These are phyloP conservation scores for Petrocephalus microphthalmus DNA, from an alignment of 2,113 vertebrate species.

Conservation along the genomic window DNA sequence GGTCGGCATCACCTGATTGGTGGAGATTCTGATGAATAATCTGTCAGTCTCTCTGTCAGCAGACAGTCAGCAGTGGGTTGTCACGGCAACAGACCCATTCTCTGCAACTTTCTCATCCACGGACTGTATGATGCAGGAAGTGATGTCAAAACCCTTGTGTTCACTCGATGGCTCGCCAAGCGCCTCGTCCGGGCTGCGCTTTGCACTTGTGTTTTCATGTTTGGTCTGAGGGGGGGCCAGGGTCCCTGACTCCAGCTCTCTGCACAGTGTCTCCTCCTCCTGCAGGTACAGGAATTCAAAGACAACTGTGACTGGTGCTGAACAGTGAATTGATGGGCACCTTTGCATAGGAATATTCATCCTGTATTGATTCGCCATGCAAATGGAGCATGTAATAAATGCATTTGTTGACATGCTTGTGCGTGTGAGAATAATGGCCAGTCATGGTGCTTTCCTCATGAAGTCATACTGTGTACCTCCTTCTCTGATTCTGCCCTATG, in stretches of 20 bases:
- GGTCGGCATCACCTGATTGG: neutral
- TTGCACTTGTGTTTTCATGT: conserved; percentile 63
- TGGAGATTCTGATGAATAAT: neutral
- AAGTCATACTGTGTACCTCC: neutral
- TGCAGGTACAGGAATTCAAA: conserved; percentile 25
- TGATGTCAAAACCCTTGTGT: conserved; percentile 83
- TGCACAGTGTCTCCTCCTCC: conserved; percentile 77
- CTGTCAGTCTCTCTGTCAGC: neutral
- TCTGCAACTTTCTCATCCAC: conserved; percentile 80
- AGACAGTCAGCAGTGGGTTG: conserved; percentile 50
- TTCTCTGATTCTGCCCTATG: neutral
- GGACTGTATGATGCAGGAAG: conserved; percentile 75
- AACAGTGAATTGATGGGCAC: neutral
- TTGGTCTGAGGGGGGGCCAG: conserved; percentile 64
- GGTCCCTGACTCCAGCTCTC: conserved; percentile 81
- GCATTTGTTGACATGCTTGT: neutral
- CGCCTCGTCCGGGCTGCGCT: conserved; percentile 68
- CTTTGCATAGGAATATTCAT: neutral
- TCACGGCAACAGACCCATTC: conserved; percentile 41
- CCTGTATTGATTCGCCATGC: neutral
- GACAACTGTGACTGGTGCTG: neutral
- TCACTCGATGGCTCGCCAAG: conserved; percentile 65
- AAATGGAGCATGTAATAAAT: neutral
- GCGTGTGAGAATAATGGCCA: no score
- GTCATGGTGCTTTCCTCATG: neutral